Percentiles rank a stretch among this genome's conserved stretches.
These are phyloP conservation scores for Anoura caudifer DNA, from an alignment of 2,113 vertebrate genomes.

Conservation along the genomic window DNA sequence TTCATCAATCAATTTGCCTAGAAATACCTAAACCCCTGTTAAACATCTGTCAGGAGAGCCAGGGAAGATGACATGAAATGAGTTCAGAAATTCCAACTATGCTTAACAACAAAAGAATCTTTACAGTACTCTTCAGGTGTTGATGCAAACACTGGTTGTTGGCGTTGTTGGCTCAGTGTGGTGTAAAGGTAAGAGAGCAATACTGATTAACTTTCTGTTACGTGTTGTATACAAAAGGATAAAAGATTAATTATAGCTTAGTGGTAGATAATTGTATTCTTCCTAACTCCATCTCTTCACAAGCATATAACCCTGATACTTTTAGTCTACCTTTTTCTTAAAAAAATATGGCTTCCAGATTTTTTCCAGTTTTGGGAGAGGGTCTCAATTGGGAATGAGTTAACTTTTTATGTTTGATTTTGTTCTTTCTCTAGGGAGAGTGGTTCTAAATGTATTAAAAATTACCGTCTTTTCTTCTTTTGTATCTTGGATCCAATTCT, in stretches of 20 bases:
- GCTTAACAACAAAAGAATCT: slow-evolving; percentile 43
- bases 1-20: slow-evolving; percentile 49
- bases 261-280: not conserved
- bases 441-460: slow-evolving; percentile 28
- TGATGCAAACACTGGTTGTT: slow-evolving; percentile 3
- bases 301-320: not conserved
- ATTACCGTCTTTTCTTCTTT: slow-evolving; percentile 32
- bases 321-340: not conserved
- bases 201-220: not conserved
- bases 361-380: not conserved
- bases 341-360: slow-evolving; percentile 45
- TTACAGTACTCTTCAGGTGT: not conserved
- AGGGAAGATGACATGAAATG: slow-evolving; percentile 23
- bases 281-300: not conserved
- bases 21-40: slow-evolving; percentile 46
- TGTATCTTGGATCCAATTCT: slow-evolving; percentile 12
- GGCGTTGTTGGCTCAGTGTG: not conserved
- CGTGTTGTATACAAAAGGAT: not conserved
- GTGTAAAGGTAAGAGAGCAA: not conserved
- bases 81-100: slow-evolving; percentile 57
- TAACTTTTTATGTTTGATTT: not conserved
- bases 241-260: slow-evolving; percentile 5
- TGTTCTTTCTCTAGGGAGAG: not conserved
- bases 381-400: not conserved
- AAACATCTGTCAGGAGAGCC: slow-evolving; percentile 30